phyloP scores from a whole-genome alignment of 2,888 invertebrate species.

The Sinopyrophorus schimmeli region DNA sequence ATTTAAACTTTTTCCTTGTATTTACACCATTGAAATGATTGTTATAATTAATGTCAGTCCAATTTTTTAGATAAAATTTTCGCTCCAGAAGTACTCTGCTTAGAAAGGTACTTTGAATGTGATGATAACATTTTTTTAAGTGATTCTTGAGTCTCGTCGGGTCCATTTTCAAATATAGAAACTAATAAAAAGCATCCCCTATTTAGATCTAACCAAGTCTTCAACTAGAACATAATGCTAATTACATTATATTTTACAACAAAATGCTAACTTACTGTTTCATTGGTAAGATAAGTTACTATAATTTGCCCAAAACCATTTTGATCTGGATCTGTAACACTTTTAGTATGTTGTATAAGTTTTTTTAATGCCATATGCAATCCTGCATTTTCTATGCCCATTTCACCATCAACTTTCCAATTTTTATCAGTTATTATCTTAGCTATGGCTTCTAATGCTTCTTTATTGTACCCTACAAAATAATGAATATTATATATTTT shows the following conservation, averaged over 20 bases:
- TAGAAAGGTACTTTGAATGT: constrained; percentile 56
- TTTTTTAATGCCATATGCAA: constrained; percentile 78
- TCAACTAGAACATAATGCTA: constrained; percentile 57
- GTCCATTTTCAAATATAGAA: constrained; percentile 66
- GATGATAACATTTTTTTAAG: constrained; percentile 59
- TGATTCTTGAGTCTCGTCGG: constrained; percentile 52
- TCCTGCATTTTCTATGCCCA: constrained; percentile 74
- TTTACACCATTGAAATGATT: too few relatives aligned
- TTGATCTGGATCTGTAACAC: neutral
- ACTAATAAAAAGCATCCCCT: constrained; percentile 77
- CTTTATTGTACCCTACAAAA: constrained; percentile 11
- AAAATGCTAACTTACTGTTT: constrained; percentile 57
- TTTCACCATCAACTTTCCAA: constrained; percentile 60
- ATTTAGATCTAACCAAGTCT: constrained; percentile 70
- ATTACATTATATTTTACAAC: constrained; percentile 19
- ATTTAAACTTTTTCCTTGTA: too few relatives aligned
- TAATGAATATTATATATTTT: neutral
- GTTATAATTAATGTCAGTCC: too few relatives aligned
- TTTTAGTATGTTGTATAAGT: constrained; percentile 64
- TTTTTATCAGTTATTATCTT: constrained; percentile 56
- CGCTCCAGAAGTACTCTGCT: constrained; percentile 63
- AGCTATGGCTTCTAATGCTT: constrained; percentile 56
- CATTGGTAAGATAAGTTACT: constrained; percentile 57
- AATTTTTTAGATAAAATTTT: constrained; percentile 60
- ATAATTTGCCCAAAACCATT: constrained; percentile 63